These are phyloP conservation scores for Leptogaster cylindrica DNA, from an alignment of 2,888 invertebrate species.

Conservation along the genomic window DNA sequence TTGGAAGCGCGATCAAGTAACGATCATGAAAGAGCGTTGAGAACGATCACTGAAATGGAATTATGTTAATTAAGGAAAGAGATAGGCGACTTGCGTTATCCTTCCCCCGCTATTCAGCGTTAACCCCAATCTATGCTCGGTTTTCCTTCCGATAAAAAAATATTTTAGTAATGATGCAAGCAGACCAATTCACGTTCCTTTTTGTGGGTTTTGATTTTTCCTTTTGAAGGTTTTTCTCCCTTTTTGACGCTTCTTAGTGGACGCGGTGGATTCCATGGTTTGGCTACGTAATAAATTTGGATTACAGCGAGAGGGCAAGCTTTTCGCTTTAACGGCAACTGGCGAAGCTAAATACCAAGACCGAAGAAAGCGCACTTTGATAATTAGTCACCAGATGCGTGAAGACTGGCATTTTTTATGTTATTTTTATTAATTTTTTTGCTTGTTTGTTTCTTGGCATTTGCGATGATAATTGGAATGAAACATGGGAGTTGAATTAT, in stretches of 20 bases:
- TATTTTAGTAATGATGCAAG: conserved; percentile 38
- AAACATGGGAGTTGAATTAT: too few species aligned
- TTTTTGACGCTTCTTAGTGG: too few species aligned
- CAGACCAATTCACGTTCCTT: conserved; percentile 24
- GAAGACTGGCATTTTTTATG: too few species aligned
- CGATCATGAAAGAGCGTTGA: conserved; percentile 40
- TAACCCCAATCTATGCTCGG: too few species aligned
- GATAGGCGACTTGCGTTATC: neutral
- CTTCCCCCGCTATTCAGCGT: neutral
- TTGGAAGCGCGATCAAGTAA: conserved; percentile 33
- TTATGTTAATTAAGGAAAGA: conserved; percentile 40
- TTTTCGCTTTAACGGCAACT: conserved; percentile 18
- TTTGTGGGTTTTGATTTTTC: neutral
- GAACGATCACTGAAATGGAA: conserved; percentile 39
- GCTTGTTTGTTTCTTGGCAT: too few species aligned
- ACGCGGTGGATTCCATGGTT: conserved; percentile 6
- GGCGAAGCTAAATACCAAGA: too few species aligned
- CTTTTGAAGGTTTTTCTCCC: neutral
- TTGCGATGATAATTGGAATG: too few species aligned
- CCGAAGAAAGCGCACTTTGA: too few species aligned
- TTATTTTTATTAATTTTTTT: too few species aligned
- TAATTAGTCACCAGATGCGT: too few species aligned
- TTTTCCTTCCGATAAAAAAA: conserved; percentile 22
- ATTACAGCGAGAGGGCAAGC: neutral
- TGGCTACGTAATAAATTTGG: conserved; percentile 20